Base-by-base conservation (phyloP, 2,113 vertebrate genomes). In the Lipophrys pholis region DNA sequence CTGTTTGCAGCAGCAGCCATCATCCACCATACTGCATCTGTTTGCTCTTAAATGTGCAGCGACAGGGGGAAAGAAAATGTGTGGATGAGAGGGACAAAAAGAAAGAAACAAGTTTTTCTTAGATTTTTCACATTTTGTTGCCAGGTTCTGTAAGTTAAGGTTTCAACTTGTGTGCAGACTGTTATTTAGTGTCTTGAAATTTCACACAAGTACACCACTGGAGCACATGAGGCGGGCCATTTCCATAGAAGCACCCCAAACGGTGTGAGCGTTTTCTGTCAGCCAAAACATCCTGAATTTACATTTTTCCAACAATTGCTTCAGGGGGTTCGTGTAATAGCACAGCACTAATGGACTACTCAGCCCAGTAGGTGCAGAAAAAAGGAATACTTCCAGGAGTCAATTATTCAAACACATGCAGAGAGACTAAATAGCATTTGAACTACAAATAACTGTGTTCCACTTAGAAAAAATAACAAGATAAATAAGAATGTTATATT, bases 291-390 rank as follows among this genome's bases (percentile, higher is more conserved):
- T 48, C 35, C 55, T 35, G 66, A 59, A 78, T 78, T 21, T 40
- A 11, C 45, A 69, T 73, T 72, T 73, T 69, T 46, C 46, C 61
- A 77, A 82, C 58, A 75, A 59, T 49, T 80, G 73, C 69, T 48
- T 65, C 39, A 57, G 70, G 59, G 30, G 43, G 40, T 9, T 45
- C 0, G 41, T 50, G 36, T 63, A 69, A 66, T 30, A 56, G 42
- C 57, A 69, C 78, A 65, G 68, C 64, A 63, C 62, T 65, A 71
- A 82, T 39, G n/a, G n/a, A 71, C 60, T 45, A 42, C 43, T 70
- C 64, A 43, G 52, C 35, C 45, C 35, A 9, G 21, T 78, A 8
- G 17, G 50, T 52, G 55, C 8, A 36, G 12, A 52, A 43, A n/a
- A 64, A 51, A 82, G 3, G 21, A 30, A n/a, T 40, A 64, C 49